Evolutionary conservation across 2,113 vertebrate genomes (phyloP).

Genomic region (Telmatochromis bifrenatus): DNA sequence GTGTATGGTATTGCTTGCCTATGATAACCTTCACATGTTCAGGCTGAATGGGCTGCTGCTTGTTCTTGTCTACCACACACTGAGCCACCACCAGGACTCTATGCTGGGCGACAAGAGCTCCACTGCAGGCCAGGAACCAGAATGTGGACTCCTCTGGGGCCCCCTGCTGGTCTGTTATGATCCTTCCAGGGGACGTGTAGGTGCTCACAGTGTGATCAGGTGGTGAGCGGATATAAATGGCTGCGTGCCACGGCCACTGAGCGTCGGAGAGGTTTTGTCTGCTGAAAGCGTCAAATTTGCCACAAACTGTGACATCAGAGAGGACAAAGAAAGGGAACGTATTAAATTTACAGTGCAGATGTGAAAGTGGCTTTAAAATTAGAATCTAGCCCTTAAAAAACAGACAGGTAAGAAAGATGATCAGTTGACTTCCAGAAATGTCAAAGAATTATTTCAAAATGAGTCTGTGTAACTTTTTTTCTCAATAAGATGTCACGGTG

Average conservation of each 20-base stretch:
- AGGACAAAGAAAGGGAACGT: background rate
- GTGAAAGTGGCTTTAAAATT: background rate
- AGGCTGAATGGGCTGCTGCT: slow-evolving; percentile 64
- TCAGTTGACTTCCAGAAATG: background rate
- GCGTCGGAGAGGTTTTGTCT: slow-evolving; percentile 61
- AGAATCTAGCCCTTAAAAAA: background rate
- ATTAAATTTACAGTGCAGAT: background rate
- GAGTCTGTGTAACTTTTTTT: background rate
- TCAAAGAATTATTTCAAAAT: background rate
- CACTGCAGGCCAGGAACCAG: slow-evolving; percentile 87
- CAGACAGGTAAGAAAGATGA: background rate
- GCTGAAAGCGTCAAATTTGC: slow-evolving; percentile 74
- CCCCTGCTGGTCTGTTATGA: slow-evolving; percentile 10
- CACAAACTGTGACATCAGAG: slow-evolving; percentile 73
- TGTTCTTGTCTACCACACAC: slow-evolving; percentile 80
- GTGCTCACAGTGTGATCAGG: slow-evolving; percentile 40
- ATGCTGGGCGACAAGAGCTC: slow-evolving; percentile 81
- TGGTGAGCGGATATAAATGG: slow-evolving; percentile 77
- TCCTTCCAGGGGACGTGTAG: background rate
- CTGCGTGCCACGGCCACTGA: slow-evolving; percentile 87
- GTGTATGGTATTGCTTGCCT: slow-evolving; percentile 74
- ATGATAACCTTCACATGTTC: slow-evolving; percentile 80
- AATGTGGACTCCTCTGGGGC: slow-evolving; percentile 48
- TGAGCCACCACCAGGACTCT: slow-evolving; percentile 83
- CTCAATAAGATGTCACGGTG: background rate